A percentile compares a stretch with the other conserved stretches of the same genome.
phyloP scores from a whole-genome alignment of 2,888 invertebrate genomes.

The Sinohyriopsis cumingii region DNA sequence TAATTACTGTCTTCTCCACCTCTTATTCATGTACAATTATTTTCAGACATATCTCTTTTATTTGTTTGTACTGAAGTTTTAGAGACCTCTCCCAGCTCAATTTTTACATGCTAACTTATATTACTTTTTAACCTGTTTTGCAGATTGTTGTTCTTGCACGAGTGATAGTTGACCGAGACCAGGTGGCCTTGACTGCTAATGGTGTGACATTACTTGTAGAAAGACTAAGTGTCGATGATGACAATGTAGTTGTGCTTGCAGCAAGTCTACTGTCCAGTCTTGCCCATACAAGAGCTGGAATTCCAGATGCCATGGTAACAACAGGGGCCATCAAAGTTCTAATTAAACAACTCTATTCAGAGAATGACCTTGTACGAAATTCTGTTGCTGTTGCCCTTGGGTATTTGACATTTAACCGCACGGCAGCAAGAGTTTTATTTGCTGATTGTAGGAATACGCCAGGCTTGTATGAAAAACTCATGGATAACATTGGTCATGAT shows the following conservation, averaged over 20 bases:
- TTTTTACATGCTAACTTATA: neutral
- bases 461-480: slow-evolving; percentile 64
- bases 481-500: slow-evolving; percentile 65
- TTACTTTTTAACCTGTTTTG: slow-evolving; percentile 6
- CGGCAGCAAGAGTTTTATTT: slow-evolving; percentile 68
- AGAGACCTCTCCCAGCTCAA: neutral
- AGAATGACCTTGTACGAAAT: slow-evolving; percentile 62
- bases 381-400: slow-evolving; percentile 69
- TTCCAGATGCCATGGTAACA: slow-evolving; percentile 71
- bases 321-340: slow-evolving; percentile 67
- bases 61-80: too few species aligned
- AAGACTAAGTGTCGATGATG: slow-evolving; percentile 60
- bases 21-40: too few species aligned
- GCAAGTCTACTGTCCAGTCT: slow-evolving; percentile 69
- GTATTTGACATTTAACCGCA: slow-evolving; percentile 70
- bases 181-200: slow-evolving; percentile 67
- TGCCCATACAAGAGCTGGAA: slow-evolving; percentile 71
- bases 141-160: slow-evolving; percentile 70
- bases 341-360: slow-evolving; percentile 58
- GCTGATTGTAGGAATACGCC: slow-evolving; percentile 66
- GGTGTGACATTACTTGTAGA: slow-evolving; percentile 67
- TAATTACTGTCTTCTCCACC: too few species aligned
- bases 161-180: slow-evolving; percentile 68
- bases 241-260: slow-evolving; percentile 67
- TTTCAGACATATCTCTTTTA: too few species aligned